Evolutionary conservation across 2,797 vertebrate genomes (phyloP).

Genomic region (Tadarida brasiliensis): DNA sequence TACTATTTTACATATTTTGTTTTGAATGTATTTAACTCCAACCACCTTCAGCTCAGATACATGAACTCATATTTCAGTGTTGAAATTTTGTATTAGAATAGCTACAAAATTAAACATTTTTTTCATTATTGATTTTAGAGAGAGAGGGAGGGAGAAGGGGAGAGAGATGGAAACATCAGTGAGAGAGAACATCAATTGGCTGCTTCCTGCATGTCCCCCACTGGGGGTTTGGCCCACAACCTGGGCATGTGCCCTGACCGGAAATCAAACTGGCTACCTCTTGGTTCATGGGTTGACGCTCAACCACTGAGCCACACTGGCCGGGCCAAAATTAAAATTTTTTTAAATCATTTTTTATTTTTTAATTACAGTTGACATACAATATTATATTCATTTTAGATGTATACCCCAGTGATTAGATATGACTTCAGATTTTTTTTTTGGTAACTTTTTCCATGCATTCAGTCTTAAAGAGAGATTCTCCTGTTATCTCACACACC

Average conservation of each 20-base stretch:
- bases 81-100: slow-evolving; percentile 46
- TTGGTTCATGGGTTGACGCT: too few relatives aligned
- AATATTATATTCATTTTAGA: background rate
- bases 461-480: background rate
- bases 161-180: too few relatives aligned
- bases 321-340: background rate
- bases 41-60: background rate
- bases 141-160: too few relatives aligned
- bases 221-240: too few relatives aligned
- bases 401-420: background rate
- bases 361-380: background rate
- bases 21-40: slow-evolving; percentile 22
- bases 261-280: too few relatives aligned
- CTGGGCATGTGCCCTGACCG: too few relatives aligned
- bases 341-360: background rate
- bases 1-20: background rate
- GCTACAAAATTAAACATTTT: background rate
- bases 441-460: background rate
- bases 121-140: too few relatives aligned
- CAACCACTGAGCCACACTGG: too few relatives aligned
- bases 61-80: background rate
- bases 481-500: background rate
- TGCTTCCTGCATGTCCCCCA: too few relatives aligned
- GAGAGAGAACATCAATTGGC: too few relatives aligned
- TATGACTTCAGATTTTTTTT: background rate